phyloP scores from a whole-genome alignment of 2,797 vertebrate species.

The Semaprochilodus insignis region DNA sequence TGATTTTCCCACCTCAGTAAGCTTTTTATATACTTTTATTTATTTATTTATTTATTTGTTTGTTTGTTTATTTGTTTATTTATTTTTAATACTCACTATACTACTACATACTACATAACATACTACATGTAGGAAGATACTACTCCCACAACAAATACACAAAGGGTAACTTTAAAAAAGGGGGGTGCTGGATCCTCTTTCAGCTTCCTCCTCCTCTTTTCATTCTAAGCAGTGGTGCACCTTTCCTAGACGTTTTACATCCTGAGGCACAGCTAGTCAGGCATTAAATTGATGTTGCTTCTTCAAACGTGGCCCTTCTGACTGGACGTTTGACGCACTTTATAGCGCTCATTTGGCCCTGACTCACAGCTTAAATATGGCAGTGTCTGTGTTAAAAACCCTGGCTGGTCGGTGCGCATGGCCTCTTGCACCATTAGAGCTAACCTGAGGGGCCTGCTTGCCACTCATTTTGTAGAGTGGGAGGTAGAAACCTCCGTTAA shows the following conservation, averaged over 20 bases:
- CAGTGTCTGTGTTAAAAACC: slow-evolving; percentile 38
- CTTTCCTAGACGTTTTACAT: slow-evolving; percentile 63
- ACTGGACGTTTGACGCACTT: slow-evolving; percentile 60
- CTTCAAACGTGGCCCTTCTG: slow-evolving; percentile 66
- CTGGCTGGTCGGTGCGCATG: slow-evolving; percentile 5
- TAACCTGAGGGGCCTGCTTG: slow-evolving; percentile 67
- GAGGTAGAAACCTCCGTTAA: slow-evolving; percentile 46
- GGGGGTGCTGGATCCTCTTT: slow-evolving; percentile 73
- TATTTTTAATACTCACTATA: too few species aligned
- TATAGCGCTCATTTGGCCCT: slow-evolving; percentile 59
- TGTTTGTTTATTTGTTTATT: too few species aligned
- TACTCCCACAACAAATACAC: not conserved
- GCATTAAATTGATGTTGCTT: slow-evolving; percentile 73
- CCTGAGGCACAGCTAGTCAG: slow-evolving; percentile 75
- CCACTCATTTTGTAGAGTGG: slow-evolving; percentile 41
- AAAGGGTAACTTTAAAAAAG: not conserved
- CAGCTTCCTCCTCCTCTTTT: slow-evolving; percentile 74
- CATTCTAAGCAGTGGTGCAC: slow-evolving; percentile 66
- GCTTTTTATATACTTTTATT: too few species aligned
- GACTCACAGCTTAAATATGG: slow-evolving; percentile 69
- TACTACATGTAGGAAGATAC: too few species aligned
- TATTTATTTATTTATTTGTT: too few species aligned
- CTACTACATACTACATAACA: too few species aligned
- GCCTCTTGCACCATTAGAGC: slow-evolving; percentile 37
- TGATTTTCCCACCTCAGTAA: too few species aligned